phyloP scores from a whole-genome alignment of 2,888 invertebrate genomes.

The Timandra comae region DNA sequence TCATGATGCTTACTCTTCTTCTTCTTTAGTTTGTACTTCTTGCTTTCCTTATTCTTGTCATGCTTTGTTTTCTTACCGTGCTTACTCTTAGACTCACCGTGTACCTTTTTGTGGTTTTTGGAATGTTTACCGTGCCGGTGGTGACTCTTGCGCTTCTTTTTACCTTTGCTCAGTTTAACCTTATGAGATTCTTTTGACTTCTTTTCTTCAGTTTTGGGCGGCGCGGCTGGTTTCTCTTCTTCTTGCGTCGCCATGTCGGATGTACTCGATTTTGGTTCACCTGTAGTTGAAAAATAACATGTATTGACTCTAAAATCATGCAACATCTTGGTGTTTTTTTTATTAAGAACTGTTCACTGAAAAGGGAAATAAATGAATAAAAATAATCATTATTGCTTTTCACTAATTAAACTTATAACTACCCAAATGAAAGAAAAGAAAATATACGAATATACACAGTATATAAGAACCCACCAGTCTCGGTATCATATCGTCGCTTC shows the following conservation, averaged over 20 bases:
- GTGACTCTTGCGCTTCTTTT: slow-evolving; percentile 66
- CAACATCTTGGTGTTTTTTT: too few species aligned
- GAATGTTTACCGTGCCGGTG: slow-evolving; percentile 70
- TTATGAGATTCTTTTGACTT: slow-evolving; percentile 61
- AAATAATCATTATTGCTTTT: not conserved
- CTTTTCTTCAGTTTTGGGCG: slow-evolving; percentile 28
- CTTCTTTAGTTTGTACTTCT: slow-evolving; percentile 68
- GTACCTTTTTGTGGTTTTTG: slow-evolving; percentile 57
- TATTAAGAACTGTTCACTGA: not conserved
- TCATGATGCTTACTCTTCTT: slow-evolving; percentile 60
- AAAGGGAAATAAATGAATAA: not conserved
- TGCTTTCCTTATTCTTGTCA: slow-evolving; percentile 61
- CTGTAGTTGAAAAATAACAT: slow-evolving; percentile 28
- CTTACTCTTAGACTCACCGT: slow-evolving; percentile 42
- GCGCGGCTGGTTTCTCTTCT: slow-evolving; percentile 24
- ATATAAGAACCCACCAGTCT: slow-evolving; percentile 43
- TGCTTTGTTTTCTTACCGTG: slow-evolving; percentile 56
- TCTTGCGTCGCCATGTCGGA: slow-evolving; percentile 37
- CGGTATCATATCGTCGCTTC: slow-evolving; percentile 59
- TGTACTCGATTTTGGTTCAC: slow-evolving; percentile 51
- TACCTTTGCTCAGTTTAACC: slow-evolving; percentile 54
- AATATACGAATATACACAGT: too few species aligned
- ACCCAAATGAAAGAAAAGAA: too few species aligned
- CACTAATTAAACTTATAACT: slow-evolving; percentile 1
- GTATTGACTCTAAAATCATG: too few species aligned